Base-by-base conservation (phyloP, 2,113 vertebrate genomes). In the Corapipo altera region DNA sequence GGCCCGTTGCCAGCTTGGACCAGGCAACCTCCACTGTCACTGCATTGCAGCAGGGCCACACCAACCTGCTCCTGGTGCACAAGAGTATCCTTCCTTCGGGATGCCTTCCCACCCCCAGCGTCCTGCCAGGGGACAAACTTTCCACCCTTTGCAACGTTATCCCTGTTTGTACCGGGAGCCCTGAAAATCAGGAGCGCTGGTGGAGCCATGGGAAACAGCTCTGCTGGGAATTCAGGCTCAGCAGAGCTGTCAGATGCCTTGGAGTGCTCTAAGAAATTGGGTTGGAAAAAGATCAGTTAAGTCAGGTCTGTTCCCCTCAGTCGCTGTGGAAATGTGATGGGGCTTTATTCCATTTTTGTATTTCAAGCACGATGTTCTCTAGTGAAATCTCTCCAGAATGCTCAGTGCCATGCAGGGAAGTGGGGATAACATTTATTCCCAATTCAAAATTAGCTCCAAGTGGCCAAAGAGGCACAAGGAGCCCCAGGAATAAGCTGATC, bases 1-100 rank as follows among this genome's bases (percentile, higher is more conserved):
- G 78, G 72, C 95, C 98, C 0, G 98, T 99, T 62, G 98, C 99
- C 19, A 78, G 74, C 70, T 87, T 99, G 96, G 98, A 98, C 90
- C 98, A 97, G 91, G 97, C 97, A 33, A 98, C 97, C 0, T 98
- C 96, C 1, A 78, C 70, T 11, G 97, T 98, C 52, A 98, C 98
- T 15, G 98, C 98, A 0, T 1, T 98, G 94, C 98, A 98, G 81
- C 96, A 95, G 92, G 98, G 98, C 39, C 98, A 98, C 11, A 96
- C 96, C 43, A 98, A 85, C 89, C 92, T 98, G 7, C 8, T 98
- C 15, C 96, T 98, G 22, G 54, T 88, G 55, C 97, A 98, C 97
- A 98, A 93, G 95, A 98, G 94, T 98, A 98, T 98, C 98, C 97
- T 98, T 97, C 78, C 27, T 27, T 1, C 2, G 27, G 33, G 27